Percentiles rank a stretch among this genome's conserved stretches.
These are phyloP conservation scores for Sebastes trivittatus DNA, from an alignment of 2,797 vertebrate species.

Conservation along the genomic window DNA sequence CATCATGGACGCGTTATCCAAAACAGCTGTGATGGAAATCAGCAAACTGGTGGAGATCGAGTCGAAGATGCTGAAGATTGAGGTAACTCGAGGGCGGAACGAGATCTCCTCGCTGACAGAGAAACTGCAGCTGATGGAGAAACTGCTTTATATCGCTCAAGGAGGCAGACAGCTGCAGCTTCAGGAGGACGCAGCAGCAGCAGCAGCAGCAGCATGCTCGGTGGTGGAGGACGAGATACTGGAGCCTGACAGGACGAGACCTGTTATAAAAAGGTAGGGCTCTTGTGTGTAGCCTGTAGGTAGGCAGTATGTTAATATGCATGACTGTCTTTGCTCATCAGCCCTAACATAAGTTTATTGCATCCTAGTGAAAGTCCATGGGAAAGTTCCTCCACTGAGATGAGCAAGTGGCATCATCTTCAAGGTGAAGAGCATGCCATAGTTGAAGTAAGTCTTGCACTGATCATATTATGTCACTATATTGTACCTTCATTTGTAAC, in stretches of 20 bases:
- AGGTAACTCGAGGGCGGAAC: conserved; percentile 79
- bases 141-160: conserved; percentile 72
- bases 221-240: conserved; percentile 12
- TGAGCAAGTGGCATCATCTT: conserved; percentile 16
- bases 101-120: conserved; percentile 77
- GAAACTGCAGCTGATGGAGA: conserved; percentile 82
- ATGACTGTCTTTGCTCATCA: neutral
- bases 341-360: conserved; percentile 18
- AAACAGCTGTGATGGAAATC: conserved; percentile 81
- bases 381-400: conserved; percentile 60
- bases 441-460: conserved; percentile 48
- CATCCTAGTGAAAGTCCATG: conserved; percentile 61
- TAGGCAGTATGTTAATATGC: neutral
- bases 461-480: neutral
- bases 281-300: neutral
- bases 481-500: neutral
- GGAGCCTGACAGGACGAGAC: conserved; percentile 46
- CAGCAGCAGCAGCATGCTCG: conserved; percentile 18
- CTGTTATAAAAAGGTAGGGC: conserved; percentile 64
- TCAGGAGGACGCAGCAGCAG: conserved; percentile 39
- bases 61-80: conserved; percentile 79
- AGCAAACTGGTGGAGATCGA: conserved; percentile 83
- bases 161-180: conserved; percentile 43
- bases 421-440: conserved; percentile 24
- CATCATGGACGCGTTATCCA: conserved; percentile 82